These are phyloP conservation scores for Fulica atra DNA, from an alignment of 2,113 vertebrate species.

Conservation along the genomic window DNA sequence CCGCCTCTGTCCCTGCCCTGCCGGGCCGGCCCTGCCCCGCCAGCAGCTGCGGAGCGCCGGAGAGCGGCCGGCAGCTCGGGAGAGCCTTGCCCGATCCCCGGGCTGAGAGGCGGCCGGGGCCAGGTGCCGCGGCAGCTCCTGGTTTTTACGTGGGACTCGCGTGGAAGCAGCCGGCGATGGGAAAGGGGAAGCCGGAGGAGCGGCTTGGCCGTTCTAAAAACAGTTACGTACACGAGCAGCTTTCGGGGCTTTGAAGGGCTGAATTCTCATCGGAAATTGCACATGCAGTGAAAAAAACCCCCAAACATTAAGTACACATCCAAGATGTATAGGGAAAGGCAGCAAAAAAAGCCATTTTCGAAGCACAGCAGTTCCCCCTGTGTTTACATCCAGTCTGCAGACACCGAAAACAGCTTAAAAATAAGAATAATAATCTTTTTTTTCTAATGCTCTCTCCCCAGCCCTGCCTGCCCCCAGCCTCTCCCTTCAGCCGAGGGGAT, in stretches of 20 bases:
- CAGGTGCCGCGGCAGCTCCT: background rate
- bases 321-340: background rate
- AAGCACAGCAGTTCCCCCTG: background rate
- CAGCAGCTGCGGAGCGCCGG: too few relatives aligned
- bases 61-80: fast-evolving
- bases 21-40: background rate
- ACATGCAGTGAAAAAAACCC: background rate
- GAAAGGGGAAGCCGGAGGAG: background rate
- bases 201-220: background rate
- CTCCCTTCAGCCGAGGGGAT: background rate
- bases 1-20: background rate
- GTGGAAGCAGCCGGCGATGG: background rate
- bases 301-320: background rate
- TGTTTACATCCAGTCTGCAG: background rate
- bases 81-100: background rate
- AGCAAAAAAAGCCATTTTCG: background rate
- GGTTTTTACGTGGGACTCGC: fast-evolving
- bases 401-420: background rate
- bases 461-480: background rate
- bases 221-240: background rate
- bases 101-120: background rate
- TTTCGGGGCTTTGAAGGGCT: background rate
- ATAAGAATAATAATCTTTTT: background rate
- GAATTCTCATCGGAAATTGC: slow-evolving; percentile 4
- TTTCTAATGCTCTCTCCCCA: background rate